These are phyloP conservation scores for Callipepla californica DNA, from an alignment of 2,113 vertebrate genomes.

Conservation along the genomic window DNA sequence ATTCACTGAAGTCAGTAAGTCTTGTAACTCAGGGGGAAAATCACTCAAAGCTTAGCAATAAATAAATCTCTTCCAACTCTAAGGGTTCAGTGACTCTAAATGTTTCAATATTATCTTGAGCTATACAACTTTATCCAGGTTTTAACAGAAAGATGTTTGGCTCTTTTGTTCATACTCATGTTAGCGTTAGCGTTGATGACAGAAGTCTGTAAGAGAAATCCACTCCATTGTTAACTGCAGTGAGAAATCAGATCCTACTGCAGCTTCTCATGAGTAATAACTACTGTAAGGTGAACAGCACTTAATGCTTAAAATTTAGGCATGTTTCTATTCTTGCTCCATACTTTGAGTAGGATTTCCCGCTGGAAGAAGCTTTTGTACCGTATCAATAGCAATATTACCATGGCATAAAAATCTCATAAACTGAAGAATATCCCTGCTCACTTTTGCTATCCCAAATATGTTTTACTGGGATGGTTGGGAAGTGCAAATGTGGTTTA, in stretches of 20 bases:
- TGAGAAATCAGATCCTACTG: neutral
- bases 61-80: neutral
- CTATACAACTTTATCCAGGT: neutral
- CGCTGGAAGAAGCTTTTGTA: neutral
- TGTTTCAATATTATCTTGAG: neutral
- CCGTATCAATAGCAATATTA: neutral
- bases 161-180: neutral
- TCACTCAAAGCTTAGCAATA: neutral
- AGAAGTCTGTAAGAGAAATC: neutral
- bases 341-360: neutral
- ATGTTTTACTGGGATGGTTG: neutral
- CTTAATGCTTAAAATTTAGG: neutral
- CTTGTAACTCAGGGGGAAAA: neutral
- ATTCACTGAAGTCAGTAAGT: neutral
- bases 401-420: neutral
- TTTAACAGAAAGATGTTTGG: neutral
- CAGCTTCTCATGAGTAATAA: neutral
- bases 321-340: neutral
- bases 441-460: neutral
- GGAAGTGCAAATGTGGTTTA: neutral
- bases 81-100: neutral
- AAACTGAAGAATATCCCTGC: neutral
- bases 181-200: neutral
- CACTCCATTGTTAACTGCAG: neutral
- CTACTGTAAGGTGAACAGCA: rapidly evolving